Conservation (phyloP, 2,113 vertebrate genomes). For the Otocyon megalotis region DNA sequence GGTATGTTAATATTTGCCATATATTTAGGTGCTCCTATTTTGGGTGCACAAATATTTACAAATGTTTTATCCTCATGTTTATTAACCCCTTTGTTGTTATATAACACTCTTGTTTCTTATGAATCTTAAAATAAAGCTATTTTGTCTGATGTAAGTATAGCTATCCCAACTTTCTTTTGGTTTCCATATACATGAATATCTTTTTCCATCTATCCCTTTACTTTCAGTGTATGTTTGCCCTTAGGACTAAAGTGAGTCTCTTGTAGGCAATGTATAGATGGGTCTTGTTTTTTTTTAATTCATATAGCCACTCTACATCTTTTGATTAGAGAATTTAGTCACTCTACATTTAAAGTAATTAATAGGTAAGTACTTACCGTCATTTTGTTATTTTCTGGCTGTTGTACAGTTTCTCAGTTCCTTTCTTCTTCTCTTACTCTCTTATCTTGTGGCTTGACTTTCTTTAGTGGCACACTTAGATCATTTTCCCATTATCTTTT, state of each 20-base stretch:
- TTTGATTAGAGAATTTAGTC: background rate
- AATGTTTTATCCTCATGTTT: background rate
- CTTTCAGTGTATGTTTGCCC: background rate
- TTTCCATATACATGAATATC: background rate
- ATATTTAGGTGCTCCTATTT: background rate
- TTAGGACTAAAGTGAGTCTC: background rate
- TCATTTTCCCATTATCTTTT: background rate
- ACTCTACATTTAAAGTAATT: background rate
- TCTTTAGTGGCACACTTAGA: background rate
- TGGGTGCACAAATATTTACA: background rate
- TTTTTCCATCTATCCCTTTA: background rate
- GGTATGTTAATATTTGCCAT: background rate
- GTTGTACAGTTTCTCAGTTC: background rate
- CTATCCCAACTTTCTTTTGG: background rate
- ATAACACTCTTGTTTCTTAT: background rate
- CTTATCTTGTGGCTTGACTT: background rate
- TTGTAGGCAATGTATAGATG: background rate
- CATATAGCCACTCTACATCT: background rate
- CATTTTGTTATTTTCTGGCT: background rate
- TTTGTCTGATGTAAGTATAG: background rate
- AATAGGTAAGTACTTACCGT: background rate
- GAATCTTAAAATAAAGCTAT: background rate
- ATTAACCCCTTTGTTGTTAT: background rate
- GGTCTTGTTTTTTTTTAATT: background rate
- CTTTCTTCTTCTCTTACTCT: background rate